Evolutionary conservation across 2,888 invertebrate species (phyloP).

Genomic region (Conus canariensis): DNA sequence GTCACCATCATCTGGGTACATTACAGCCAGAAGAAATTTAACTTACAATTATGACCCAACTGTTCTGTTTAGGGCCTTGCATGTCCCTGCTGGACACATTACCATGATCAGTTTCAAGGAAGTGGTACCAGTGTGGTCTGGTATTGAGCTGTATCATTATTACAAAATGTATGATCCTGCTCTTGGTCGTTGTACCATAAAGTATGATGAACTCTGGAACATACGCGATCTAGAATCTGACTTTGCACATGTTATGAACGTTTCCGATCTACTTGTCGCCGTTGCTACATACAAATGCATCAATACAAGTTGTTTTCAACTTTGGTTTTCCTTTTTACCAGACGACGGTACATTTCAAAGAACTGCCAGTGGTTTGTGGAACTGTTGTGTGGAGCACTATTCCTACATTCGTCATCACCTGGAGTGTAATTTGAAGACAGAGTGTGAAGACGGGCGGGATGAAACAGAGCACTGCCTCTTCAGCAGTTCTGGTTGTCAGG

Average conservation of each 20-base stretch:
- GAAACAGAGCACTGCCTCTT: background rate
- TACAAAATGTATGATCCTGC: too few species aligned
- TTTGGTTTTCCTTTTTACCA: background rate
- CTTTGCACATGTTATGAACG: background rate
- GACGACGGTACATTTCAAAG: background rate
- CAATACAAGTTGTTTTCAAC: background rate
- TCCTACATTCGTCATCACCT: background rate
- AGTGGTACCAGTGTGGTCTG: background rate
- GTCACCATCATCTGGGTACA: background rate
- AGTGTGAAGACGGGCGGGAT: background rate
- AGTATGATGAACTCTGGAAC: too few species aligned
- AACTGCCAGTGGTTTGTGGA: background rate
- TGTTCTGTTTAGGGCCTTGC: background rate
- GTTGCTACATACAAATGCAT: background rate
- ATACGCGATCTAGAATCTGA: background rate
- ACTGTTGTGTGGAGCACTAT: constrained; percentile 9
- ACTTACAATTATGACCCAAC: background rate
- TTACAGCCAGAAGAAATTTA: background rate
- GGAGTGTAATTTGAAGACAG: background rate
- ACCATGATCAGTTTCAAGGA: background rate
- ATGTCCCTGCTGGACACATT: background rate
- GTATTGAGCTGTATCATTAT: background rate
- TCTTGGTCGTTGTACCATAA: too few species aligned
- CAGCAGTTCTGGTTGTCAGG: background rate
- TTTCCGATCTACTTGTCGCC: background rate